Conservation (phyloP, 1,140 invertebrate genomes). For the Pseudomyrmex gracilis region DNA sequence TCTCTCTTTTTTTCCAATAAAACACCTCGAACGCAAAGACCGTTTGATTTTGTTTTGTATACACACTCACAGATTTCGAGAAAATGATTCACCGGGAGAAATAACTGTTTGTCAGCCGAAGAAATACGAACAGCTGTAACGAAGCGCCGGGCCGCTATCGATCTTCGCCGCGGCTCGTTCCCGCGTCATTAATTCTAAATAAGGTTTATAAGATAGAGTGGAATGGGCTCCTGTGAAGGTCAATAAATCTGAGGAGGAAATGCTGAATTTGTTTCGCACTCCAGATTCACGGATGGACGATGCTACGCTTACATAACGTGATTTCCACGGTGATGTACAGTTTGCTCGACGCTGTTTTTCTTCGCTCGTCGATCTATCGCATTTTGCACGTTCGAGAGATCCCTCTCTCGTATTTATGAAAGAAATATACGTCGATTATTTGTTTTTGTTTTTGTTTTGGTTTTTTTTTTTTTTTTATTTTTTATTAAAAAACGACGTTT, state of each 20-base stretch:
- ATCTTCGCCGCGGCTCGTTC: conserved; percentile 59
- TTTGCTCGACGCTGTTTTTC: too few relatives aligned
- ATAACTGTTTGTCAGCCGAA: conserved; percentile 60
- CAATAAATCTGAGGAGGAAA: conserved; percentile 64
- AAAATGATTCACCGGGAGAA: conserved; percentile 56
- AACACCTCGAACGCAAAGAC: too few relatives aligned
- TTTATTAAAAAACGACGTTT: background rate
- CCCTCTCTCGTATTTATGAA: too few relatives aligned
- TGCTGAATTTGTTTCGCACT: conserved; percentile 64
- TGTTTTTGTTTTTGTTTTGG: too few relatives aligned
- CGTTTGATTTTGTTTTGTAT: background rate
- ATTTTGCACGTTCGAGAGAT: too few relatives aligned
- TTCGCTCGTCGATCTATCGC: too few relatives aligned
- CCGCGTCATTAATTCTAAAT: conserved; percentile 72
- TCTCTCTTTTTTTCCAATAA: too few relatives aligned
- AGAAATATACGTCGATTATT: too few relatives aligned
- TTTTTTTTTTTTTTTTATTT: too few relatives aligned
- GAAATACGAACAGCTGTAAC: conserved; percentile 63
- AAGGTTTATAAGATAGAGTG: conserved; percentile 73
- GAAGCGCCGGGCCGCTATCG: conserved; percentile 62
- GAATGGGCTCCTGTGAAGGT: conserved; percentile 55
- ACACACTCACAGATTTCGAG: conserved; percentile 3
- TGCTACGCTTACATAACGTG: conserved; percentile 36
- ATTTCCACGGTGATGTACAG: too few relatives aligned
- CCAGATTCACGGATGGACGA: conserved; percentile 60